These are phyloP conservation scores for Pygocentrus nattereri DNA, from an alignment of 2,797 vertebrate genomes.

Conservation along the genomic window DNA sequence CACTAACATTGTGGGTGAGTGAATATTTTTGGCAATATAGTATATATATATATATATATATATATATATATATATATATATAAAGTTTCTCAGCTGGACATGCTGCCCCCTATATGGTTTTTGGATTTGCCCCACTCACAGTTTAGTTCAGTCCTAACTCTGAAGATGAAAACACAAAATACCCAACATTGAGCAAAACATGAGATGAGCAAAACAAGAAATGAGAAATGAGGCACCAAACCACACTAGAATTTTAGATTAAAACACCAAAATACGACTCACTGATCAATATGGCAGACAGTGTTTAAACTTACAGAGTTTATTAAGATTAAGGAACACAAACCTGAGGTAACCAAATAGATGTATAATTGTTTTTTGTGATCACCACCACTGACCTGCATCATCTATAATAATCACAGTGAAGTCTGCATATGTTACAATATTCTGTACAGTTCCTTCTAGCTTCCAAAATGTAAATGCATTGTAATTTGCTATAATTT, in stretches of 20 bases:
- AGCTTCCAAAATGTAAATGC: not conserved
- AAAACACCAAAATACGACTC: not conserved
- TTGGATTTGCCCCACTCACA: too few species aligned
- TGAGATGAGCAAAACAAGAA: too few species aligned
- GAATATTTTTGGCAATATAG: too few species aligned
- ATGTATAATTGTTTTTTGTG: not conserved
- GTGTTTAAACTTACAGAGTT: not conserved
- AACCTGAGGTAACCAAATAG: not conserved
- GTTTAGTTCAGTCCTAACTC: too few species aligned
- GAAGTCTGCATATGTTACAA: conserved; percentile 5
- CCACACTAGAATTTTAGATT: not conserved
- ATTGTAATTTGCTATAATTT: not conserved
- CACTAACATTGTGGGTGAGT: too few species aligned
- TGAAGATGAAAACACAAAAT: not conserved
- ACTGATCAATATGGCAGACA: not conserved
- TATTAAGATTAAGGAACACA: conserved; percentile 3
- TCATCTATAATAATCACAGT: not conserved
- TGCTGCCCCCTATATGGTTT: too few species aligned
- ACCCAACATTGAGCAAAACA: not conserved
- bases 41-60: too few species aligned
- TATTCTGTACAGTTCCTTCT: not conserved
- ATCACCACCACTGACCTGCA: too few species aligned
- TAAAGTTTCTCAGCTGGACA: too few species aligned
- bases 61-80: too few species aligned
- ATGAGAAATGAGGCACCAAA: not conserved